Evolutionary conservation across 2,113 vertebrate genomes (phyloP).

Genomic region (Lophotis ruficrista): DNA sequence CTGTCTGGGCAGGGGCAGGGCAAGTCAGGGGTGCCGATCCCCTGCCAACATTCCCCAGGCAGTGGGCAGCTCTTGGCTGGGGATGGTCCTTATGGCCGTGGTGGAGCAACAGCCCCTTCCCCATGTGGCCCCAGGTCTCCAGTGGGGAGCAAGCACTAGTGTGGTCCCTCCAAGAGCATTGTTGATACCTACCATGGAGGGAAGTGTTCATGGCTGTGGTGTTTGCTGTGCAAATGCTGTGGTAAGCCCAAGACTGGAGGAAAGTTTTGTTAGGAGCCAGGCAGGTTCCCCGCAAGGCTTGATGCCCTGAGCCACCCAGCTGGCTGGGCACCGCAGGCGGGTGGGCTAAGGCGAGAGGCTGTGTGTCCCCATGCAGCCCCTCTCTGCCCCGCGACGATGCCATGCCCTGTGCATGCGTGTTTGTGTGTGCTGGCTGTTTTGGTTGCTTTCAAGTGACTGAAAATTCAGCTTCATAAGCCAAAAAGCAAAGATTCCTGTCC

Average conservation of each 20-base stretch:
- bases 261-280: not conserved
- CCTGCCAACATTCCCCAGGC: accelerated
- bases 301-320: not conserved
- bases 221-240: not conserved
- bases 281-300: not conserved
- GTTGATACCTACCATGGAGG: not conserved
- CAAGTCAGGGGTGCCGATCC: accelerated
- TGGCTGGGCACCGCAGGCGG: not conserved
- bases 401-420: accelerated
- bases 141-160: accelerated
- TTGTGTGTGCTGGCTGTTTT: not conserved
- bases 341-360: not conserved
- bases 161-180: not conserved
- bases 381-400: accelerated
- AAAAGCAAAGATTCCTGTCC: not conserved
- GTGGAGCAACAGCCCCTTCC: not conserved
- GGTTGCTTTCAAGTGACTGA: not conserved
- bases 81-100: not conserved
- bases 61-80: not conserved
- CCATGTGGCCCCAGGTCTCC: accelerated
- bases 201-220: not conserved
- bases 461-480: not conserved
- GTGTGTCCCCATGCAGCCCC: not conserved
- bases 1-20: accelerated
- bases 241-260: not conserved